Evolutionary conservation across 2,888 invertebrate species (phyloP), one percentile per base, ranked within the genome.

Genomic region (Scaptomyza reducta): DNA sequence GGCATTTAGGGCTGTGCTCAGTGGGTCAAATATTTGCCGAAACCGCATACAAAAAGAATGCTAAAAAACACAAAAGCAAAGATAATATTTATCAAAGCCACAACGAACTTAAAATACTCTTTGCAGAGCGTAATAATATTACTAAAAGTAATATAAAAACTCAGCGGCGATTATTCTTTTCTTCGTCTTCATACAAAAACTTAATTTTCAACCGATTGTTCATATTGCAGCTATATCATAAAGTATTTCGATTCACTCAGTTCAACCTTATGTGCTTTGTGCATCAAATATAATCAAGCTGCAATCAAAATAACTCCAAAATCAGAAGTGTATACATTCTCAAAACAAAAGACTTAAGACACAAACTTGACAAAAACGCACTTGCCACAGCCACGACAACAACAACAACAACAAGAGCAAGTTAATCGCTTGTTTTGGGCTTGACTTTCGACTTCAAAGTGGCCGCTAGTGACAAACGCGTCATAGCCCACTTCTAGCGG

Each of bases 401-500:
- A 59, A 29, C 56, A 51, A 18, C 31, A 18, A 5, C 22, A 42
- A 50, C 67, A 59, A 29, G 53, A 51, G 14, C 50, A 14, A 50
- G 14, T 14, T 35, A 60, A 63, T 72, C 58, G 60, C 22, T 57
- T 64, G 63, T 51, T 65, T 65, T 35, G 25, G 22, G 38, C 16
- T 16, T 38, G 14, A 38, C 14, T 14, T 14, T 14, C 2, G 33
- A 79, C 77, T 64, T 78, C 79, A 78, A 78, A 73, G 77, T 47
- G 6, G 60, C 77, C 79, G 77, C 63, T 22, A 18, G 47, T 47
- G n/a, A 47, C 31, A 47, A 57, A 46, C 58, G 65, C 73, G 60
- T 60, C 61, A 82, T 83, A 86, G 83, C 86, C 81, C 79, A 85
- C 83, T 82, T 82, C 70, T 75, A 75, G 70, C 79, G 77, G 70